A percentile compares a stretch with the other conserved stretches of the same genome.
Evolutionary conservation across 1,140 invertebrate genomes (phyloP).

Genomic region (Papilio helenus): DNA sequence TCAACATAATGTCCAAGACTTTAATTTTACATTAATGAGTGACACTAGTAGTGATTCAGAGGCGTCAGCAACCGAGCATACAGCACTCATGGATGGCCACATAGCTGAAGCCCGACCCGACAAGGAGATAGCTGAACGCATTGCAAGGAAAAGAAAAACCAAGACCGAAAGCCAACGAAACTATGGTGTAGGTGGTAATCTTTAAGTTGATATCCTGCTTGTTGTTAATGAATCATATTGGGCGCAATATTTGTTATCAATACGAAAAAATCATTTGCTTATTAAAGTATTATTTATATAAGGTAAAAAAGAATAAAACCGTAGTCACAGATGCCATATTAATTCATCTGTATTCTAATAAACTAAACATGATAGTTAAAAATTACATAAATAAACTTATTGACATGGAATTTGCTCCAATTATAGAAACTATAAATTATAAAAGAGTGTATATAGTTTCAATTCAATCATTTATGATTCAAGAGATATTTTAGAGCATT

Average conservation of each 20-base stretch:
- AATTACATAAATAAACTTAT: neutral
- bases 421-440: too few relatives aligned
- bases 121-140: slow-evolving; percentile 77
- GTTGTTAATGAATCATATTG: slow-evolving; percentile 3
- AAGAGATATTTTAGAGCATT: neutral
- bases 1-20: slow-evolving; percentile 58
- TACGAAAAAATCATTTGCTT: neutral
- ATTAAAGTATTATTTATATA: neutral
- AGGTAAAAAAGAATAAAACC: neutral
- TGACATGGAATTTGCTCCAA: neutral
- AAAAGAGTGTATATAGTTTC: neutral
- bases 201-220: neutral
- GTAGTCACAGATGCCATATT: neutral
- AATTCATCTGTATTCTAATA: neutral
- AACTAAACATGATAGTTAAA: neutral
- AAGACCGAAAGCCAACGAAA: slow-evolving; percentile 69
- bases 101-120: slow-evolving; percentile 84
- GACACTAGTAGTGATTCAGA: slow-evolving; percentile 69
- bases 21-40: slow-evolving; percentile 74
- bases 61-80: slow-evolving; percentile 85
- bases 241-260: neutral
- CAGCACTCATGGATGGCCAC: slow-evolving; percentile 91
- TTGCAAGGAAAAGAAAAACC: slow-evolving; percentile 73
- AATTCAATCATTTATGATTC: neutral
- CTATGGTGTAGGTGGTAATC: slow-evolving; percentile 71